Conservation (phyloP, 2,797 vertebrate genomes). For the Lateolabrax maculatus region DNA sequence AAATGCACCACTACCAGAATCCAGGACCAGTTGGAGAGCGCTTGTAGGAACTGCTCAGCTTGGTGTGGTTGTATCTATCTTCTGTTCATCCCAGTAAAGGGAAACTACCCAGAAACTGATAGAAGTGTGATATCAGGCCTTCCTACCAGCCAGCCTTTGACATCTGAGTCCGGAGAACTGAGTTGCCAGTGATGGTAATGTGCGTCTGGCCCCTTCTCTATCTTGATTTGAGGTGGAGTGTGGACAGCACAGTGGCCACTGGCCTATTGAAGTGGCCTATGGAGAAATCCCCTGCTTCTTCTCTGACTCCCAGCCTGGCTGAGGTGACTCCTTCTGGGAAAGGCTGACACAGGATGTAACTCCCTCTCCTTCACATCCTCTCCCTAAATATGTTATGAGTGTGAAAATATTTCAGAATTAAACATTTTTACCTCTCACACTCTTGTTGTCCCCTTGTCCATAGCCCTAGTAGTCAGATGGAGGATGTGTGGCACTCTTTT, state of each 20-base stretch:
- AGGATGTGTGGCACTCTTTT: slow-evolving; percentile 17
- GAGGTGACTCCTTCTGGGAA: slow-evolving; percentile 38
- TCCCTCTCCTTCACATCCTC: slow-evolving; percentile 51
- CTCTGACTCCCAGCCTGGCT: slow-evolving; percentile 8
- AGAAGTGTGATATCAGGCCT: not conserved
- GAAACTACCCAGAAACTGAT: not conserved
- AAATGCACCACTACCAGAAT: slow-evolving; percentile 8
- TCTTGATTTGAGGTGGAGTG: not conserved
- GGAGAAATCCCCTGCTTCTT: not conserved
- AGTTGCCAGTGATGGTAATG: not conserved
- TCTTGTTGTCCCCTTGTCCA: slow-evolving; percentile 8
- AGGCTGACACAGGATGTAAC: slow-evolving; percentile 55
- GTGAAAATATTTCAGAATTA: slow-evolving; percentile 64
- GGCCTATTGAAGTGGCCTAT: not conserved
- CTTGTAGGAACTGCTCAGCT: slow-evolving; percentile 12
- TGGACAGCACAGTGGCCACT: not conserved
- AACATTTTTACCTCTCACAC: slow-evolving; percentile 33
- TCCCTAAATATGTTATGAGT: slow-evolving; percentile 44
- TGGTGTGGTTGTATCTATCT: not conserved
- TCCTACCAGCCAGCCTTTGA: not conserved
- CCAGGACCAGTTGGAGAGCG: not conserved
- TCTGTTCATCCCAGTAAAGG: not conserved
- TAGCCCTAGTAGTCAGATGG: not conserved
- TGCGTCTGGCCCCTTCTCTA: not conserved
- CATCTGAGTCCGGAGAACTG: not conserved